phyloP scores from a whole-genome alignment of 2,888 invertebrate species.

The Andrena trimmerana region DNA sequence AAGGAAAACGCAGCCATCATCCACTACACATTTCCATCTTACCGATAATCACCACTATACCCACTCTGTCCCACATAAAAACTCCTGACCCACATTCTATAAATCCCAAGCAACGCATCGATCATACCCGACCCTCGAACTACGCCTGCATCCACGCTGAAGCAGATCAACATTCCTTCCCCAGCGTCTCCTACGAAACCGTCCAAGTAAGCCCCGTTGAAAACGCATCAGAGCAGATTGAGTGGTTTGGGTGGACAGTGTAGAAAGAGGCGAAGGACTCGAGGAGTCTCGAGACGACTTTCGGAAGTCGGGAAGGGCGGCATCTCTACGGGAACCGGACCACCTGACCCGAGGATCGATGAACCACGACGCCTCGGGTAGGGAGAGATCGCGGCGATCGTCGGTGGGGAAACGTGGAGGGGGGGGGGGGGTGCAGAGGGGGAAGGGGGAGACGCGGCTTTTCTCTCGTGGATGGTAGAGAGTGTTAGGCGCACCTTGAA shows the following conservation, averaged over 20 bases:
- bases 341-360: constrained; percentile 62
- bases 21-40: constrained; percentile 51
- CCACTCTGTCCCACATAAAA: constrained; percentile 37
- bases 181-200: no score
- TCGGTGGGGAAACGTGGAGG: constrained; percentile 2
- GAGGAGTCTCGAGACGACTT: constrained; percentile 49
- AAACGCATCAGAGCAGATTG: not conserved
- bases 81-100: constrained; percentile 23
- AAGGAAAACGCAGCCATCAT: constrained; percentile 54
- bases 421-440: constrained; percentile 3
- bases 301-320: constrained; percentile 54
- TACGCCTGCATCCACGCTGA: no score
- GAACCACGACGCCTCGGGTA: constrained; percentile 41
- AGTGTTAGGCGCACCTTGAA: constrained; percentile 81
- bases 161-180: not conserved
- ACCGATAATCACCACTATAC: constrained; percentile 52
- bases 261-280: constrained; percentile 56
- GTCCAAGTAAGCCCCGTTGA: not conserved
- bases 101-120: constrained; percentile 3
- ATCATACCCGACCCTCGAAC: not conserved
- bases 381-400: constrained; percentile 47
- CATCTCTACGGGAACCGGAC: constrained; percentile 57
- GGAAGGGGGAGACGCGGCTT: constrained; percentile 54
- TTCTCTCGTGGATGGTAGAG: constrained; percentile 79
- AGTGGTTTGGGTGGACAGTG: not conserved